These are phyloP conservation scores for Myrmophylax atrothorax DNA, from an alignment of 2,113 vertebrate species.

Conservation along the genomic window DNA sequence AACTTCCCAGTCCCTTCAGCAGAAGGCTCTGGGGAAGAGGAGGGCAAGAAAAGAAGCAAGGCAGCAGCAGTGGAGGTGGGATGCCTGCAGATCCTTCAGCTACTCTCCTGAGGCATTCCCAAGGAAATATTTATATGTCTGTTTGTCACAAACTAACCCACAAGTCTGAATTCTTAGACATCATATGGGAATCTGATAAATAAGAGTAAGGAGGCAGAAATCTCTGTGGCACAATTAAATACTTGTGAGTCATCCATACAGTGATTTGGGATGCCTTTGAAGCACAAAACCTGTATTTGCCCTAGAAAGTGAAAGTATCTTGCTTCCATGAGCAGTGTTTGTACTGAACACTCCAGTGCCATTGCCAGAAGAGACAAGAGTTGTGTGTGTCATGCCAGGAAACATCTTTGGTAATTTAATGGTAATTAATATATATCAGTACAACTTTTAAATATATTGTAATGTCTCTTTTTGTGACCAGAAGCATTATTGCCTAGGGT, in stretches of 20 bases:
- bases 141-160: background rate
- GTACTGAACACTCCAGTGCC: background rate
- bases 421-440: background rate
- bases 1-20: background rate
- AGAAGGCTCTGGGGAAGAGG: background rate
- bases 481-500: background rate
- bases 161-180: background rate
- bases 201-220: background rate
- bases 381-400: background rate
- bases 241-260: background rate
- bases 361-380: background rate
- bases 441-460: background rate
- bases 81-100: background rate
- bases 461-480: background rate
- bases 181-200: background rate
- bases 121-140: background rate
- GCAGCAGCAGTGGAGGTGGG: background rate
- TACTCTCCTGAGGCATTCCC: background rate
- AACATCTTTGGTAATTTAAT: background rate
- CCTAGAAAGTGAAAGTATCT: background rate
- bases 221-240: background rate
- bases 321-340: background rate
- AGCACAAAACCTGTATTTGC: background rate
- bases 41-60: background rate
- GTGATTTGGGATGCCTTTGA: background rate